A percentile compares a stretch with the other conserved stretches of the same genome.
These are phyloP conservation scores for Serripes groenlandicus DNA, from an alignment of 2,888 invertebrate genomes.

Conservation along the genomic window DNA sequence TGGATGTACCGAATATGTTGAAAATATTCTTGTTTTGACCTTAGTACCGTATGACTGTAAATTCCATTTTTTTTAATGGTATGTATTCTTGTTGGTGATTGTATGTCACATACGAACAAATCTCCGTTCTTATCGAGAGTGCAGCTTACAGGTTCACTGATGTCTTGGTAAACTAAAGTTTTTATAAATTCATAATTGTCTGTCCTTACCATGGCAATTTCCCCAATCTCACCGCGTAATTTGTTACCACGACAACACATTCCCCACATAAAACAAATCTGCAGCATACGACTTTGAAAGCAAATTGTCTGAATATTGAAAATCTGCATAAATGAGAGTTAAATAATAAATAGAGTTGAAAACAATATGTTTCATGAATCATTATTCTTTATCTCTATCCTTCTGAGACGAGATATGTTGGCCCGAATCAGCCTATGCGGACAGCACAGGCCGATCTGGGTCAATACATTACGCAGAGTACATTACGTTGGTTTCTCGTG, in stretches of 20 bases:
- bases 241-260: constrained; percentile 41
- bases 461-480: too few relatives aligned
- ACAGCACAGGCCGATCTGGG: too few relatives aligned
- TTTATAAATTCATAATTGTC: background rate
- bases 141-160: constrained; percentile 42
- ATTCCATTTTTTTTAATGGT: constrained; percentile 22
- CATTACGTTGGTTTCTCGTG: too few relatives aligned
- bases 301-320: too few relatives aligned
- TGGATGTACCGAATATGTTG: constrained; percentile 43
- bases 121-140: constrained; percentile 32
- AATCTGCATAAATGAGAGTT: too few relatives aligned
- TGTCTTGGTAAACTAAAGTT: background rate
- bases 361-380: too few relatives aligned
- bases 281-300: too few relatives aligned
- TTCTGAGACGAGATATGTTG: too few relatives aligned
- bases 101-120: constrained; percentile 48
- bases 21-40: constrained; percentile 39
- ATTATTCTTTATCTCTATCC: constrained; percentile 1
- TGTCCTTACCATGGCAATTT: constrained; percentile 53
- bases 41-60: constrained; percentile 38
- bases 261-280: too few relatives aligned
- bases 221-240: constrained; percentile 26
- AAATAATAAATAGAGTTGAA: too few relatives aligned
- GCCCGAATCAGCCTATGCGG: too few relatives aligned
- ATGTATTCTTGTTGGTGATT: constrained; percentile 45